Evolutionary conservation across 2,888 invertebrate genomes (phyloP).

Genomic region (Acrobasis consociella): DNA sequence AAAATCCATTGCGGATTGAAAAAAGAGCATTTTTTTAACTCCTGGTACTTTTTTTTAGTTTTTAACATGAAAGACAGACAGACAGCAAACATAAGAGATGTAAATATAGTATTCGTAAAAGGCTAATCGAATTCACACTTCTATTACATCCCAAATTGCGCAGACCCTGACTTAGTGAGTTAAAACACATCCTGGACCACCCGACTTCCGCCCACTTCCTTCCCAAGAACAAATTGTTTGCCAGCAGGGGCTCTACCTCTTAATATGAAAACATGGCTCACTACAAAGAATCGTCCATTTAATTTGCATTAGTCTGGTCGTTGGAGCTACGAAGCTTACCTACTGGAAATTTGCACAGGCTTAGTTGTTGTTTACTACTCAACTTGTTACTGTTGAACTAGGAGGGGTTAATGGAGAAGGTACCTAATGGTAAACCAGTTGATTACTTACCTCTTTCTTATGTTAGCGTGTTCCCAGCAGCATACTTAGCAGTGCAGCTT

Average conservation of each 20-base stretch:
- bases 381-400: conserved; percentile 28
- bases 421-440: no score
- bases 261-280: conserved; percentile 74
- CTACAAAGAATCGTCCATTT: conserved; percentile 65
- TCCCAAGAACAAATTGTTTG: conserved; percentile 65
- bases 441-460: no score
- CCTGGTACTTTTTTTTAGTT: no score
- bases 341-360: conserved; percentile 36
- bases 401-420: neutral
- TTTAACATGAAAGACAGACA: no score
- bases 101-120: neutral
- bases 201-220: conserved; percentile 39
- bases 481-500: no score
- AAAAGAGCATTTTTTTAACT: no score
- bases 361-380: conserved; percentile 30
- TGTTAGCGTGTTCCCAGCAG: no score
- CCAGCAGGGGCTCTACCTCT: conserved; percentile 59
- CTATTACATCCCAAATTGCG: neutral
- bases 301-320: conserved; percentile 62
- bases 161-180: conserved; percentile 27
- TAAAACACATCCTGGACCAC: conserved; percentile 35
- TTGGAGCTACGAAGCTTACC: conserved; percentile 41
- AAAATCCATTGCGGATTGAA: no score
- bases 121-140: neutral
- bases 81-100: no score